Evolutionary conservation across 2,888 invertebrate genomes (phyloP), one percentile per base, ranked within the genome.

Genomic region (Harmothoe impar): DNA sequence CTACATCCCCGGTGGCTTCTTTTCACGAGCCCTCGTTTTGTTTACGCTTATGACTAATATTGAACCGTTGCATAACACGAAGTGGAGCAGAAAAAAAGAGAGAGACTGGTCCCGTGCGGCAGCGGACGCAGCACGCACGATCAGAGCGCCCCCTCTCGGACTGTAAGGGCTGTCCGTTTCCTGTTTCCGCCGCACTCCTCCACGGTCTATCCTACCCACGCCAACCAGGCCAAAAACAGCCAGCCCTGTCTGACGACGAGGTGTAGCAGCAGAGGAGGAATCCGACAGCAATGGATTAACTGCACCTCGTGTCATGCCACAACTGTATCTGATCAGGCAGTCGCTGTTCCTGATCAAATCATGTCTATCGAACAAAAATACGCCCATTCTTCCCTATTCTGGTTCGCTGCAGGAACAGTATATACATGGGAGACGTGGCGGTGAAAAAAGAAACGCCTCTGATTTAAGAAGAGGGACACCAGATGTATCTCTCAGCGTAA

Each of bases 11-110:
- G 62, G 20, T 62, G 62, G 20, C 15, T 62, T 62, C 62, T 62
- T 62, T n/a, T 62, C n/a, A 20, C n/a, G 23, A n/a, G 62, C 12
- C 20, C 62, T 20, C 62, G 23, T 72, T 72, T 29, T 29, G 72
- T 29, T 72, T 72, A 72, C 72, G 25, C 29, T 72, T 72, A 72
- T 72, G 72, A 72, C 29, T 72, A 72, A 72, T 72, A 72, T 72
- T 29, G 72, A 72, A 29, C 72, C 29, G 72, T 29, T 72, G 72
- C 72, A 72, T 72, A 72, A 72, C 72, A 29, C 62, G 62, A 15
- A 10, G 43, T 43, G 3, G 43, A 10, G 62, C 5, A 29, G 25
- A 72, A 72, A 72, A 72, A 72, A 25, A 62, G 3, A 20, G 23
- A 20, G 3, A 62, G 12, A 5, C 62, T 0, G 5, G 29, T 15